Evolutionary conservation across 2,113 vertebrate species (phyloP), one percentile per base, ranked within the genome.

Genomic region (Acrocephalus arundinaceus): DNA sequence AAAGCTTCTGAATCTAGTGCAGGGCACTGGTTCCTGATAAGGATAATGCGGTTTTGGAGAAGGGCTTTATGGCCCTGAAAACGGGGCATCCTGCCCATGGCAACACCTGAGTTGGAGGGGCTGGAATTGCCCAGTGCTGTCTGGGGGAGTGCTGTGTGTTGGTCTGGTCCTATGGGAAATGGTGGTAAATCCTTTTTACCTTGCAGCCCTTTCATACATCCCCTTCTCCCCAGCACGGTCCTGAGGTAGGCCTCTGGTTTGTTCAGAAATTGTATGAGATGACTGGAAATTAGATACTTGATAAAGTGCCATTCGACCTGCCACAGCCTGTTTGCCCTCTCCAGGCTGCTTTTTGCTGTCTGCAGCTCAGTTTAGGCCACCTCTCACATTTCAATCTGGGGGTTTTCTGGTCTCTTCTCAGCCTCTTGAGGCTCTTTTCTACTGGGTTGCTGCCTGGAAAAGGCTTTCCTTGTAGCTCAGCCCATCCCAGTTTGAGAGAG

Each of bases 81-180:
- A 31, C 2, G 1, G 7, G 41, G 14, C 15, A 51, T 52, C 23
- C 77, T 70, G 27, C 35, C 39, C 43, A 43, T 8, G 46, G 45
- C 55, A 61, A 10, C 1, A 0, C 6, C 72, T 33, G 19, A 15
- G 1, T 3, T 35, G n/a, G n/a, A 62, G 22, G 54, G 19, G 19
- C 39, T 68, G 59, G 30, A 11, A n/a, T 51, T 72, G 68, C 45
- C 72, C 0, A 0, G 19, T 52, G 52, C 52, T 54, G 5, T 8
- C 52, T 62, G 11, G 13, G 24, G 27, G 10, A 21, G 54, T 43
- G 76, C 25, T 55, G 39, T 30, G 59, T 33, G 10, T n/a, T 86
- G 55, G 59, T 66, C 33, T 74, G 62, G 31, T 59, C 24, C n/a
- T 33, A 15, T 39, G 52, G 45, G 30, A 78, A 65, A 61, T 6